phyloP scores from a whole-genome alignment of 2,797 vertebrate genomes.

The Neoniphon sammara region DNA sequence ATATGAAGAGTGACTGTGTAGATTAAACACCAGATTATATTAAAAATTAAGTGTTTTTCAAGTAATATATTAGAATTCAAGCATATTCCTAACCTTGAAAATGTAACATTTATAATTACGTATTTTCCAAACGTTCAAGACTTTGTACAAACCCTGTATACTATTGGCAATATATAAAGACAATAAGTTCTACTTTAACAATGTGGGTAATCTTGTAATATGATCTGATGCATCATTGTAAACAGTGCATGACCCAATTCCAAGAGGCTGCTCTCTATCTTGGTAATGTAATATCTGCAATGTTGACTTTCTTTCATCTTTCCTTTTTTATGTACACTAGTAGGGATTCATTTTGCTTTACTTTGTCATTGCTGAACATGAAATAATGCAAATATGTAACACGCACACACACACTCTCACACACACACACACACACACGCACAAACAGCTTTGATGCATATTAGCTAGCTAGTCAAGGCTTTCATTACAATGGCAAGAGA shows the following conservation, averaged over 20 bases:
- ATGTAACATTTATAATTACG: no score
- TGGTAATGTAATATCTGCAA: conserved; percentile 7
- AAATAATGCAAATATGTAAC: conserved; percentile 32
- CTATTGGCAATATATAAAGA: conserved; percentile 34
- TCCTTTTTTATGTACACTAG: neutral
- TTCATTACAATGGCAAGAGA: conserved; percentile 49
- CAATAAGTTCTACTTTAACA: conserved; percentile 41
- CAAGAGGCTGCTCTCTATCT: conserved; percentile 1
- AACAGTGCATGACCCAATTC: conserved; percentile 12
- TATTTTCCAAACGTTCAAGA: no score
- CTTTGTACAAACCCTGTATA: no score
- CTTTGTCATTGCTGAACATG: conserved; percentile 16
- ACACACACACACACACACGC: conserved; percentile 1
- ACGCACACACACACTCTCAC: conserved; percentile 9
- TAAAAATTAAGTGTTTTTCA: no score
- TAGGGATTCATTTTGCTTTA: conserved; percentile 9
- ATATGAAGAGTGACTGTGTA: no score
- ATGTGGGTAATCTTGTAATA: conserved; percentile 33
- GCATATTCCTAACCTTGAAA: no score
- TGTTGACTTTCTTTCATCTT: no score
- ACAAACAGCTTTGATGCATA: conserved; percentile 24
- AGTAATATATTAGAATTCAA: no score
- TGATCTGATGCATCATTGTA: conserved; percentile 32
- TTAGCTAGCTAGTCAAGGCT: conserved; percentile 41
- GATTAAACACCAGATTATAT: no score